These are phyloP conservation scores for Euura saliciscinereae DNA, from an alignment of 1,140 invertebrate genomes.

Conservation along the genomic window DNA sequence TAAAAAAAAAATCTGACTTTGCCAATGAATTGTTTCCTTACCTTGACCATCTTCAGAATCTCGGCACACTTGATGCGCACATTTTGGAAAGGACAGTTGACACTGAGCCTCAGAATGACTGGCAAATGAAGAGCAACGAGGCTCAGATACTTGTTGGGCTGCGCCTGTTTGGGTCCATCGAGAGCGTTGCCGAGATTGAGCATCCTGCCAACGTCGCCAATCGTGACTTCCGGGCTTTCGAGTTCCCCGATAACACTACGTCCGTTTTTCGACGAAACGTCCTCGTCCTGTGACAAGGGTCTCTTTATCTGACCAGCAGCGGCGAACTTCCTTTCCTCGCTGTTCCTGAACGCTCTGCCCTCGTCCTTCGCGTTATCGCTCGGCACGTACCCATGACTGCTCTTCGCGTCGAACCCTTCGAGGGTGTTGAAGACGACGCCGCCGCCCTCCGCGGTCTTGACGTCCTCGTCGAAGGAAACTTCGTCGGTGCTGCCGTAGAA, in stretches of 20 bases:
- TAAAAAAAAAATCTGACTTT: too few relatives aligned
- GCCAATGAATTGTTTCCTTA: constrained; percentile 34
- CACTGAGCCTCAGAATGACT: constrained; percentile 63
- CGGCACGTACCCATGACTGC: constrained; percentile 21
- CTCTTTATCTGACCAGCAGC: constrained; percentile 49
- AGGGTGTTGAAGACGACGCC: constrained; percentile 55
- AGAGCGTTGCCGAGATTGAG: constrained; percentile 55
- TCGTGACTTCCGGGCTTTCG: constrained; percentile 49
- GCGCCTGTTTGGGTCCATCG: constrained; percentile 55
- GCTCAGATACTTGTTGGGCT: constrained; percentile 60
- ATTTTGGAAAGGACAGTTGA: constrained; percentile 65
- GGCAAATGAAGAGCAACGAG: constrained; percentile 64
- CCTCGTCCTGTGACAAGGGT: constrained; percentile 52
- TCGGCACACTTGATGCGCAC: constrained; percentile 64
- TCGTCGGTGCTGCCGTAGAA: constrained; percentile 31
- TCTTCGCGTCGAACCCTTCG: constrained; percentile 52
- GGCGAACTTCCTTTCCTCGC: constrained; percentile 44
- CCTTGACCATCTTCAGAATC: constrained; percentile 65
- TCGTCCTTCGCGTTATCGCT: constrained; percentile 18
- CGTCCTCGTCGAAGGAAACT: constrained; percentile 33
- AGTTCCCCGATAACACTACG: constrained; percentile 26
- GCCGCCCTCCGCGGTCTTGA: constrained; percentile 31
- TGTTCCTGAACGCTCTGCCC: constrained; percentile 43
- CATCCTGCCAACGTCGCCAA: constrained; percentile 57
- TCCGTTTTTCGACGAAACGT: constrained; percentile 47